Evolutionary conservation across 2,888 invertebrate genomes (phyloP), one percentile per base, ranked within the genome.

Genomic region (Lottia gigantea): DNA sequence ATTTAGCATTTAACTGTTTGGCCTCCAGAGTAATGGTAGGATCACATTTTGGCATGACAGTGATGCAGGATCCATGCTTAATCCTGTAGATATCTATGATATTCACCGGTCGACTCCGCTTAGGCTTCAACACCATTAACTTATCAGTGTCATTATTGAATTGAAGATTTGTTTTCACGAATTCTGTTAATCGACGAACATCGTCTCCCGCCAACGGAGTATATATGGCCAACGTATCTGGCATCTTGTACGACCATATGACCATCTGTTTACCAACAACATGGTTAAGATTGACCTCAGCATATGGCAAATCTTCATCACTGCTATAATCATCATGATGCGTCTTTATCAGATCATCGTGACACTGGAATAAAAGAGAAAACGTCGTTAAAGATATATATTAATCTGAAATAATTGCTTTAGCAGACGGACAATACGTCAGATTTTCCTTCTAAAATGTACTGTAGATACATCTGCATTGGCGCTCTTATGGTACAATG

Each of bases 171-270:
- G 78, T 71, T 63, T 78, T 76, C 11, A 82, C 83, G 67, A 82
- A 82, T n/a, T 77, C 73, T 8, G 80, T 75, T 7, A 82, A 67
- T 16, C 76, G 73, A 49, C 72, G 72, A 19, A 84, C 74, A 14
- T 79, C 76, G 71, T 83, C 81, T 0, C 79, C 78, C 12, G 75
- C 72, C 11, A 76, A 62, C 1, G 83, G 82, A 12, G 81, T 82
- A 72, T 80, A 84, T 4, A 85, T 74, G 15, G 78, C 77, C 12
- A 83, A 72, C n/a, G 75, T 79, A 63, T 84, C 80, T 2, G 77
- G 79, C 23, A 74, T 74, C 15, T 70, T 74, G 71, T 79, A 78
- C 1, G 81, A 80, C 83, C 85, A 84, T 14, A 85, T 72, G 0
- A 78, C 82, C 19, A 84, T 74, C 12, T 80, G 76, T 61, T 78